Evolutionary conservation across 2,797 vertebrate species (phyloP), one percentile per base, ranked within the genome.

Genomic region (Phrynocephalus guinanensis): DNA sequence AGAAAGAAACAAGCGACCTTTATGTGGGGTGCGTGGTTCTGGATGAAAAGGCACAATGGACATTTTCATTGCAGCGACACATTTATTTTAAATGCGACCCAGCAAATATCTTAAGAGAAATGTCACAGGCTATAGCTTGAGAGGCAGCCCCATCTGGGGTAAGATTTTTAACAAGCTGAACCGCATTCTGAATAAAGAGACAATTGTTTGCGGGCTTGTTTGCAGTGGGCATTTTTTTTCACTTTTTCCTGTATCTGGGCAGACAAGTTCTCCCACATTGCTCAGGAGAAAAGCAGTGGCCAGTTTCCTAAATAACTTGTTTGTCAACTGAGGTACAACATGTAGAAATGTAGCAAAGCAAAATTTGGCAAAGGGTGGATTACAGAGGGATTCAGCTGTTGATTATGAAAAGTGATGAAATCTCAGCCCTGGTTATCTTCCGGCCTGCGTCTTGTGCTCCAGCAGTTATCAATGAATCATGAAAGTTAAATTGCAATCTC

Each of bases 71-170:
- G 96, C 94, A 96, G 95, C 95, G 94, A 95, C 91, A 95, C 95
- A 94, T 96, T 94, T 94, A 93, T 94, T 93, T 92, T 85, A 6
- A 81, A 91, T 66, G 91, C 94, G 95, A 91, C 84, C 90, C 89
- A 95, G 92, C 94, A 93, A 93, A 93, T 94, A 92, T 95, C 94
- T 96, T 95, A 93, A 92, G 92, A 87, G 96, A 87, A 97, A 97
- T 97, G 96, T 95, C 97, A 96, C 93, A 93, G 90, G 91, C 90
- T 92, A 93, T 95, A 85, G 94, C 93, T 95, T 93, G 24, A 3
- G 84, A 90, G 93, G 95, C 95, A 95, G 95, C 94, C 94, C 77
- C 88, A 91, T 83, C 94, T 90, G 86, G 82, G 92, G 91, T 90
- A 91, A 89, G 92, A 92, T 89, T 93, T 83, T 87, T 87, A 60